A percentile compares a stretch with the other conserved stretches of the same genome.
These are phyloP conservation scores for Poecilia picta DNA, from an alignment of 2,797 vertebrate species.

Conservation along the genomic window DNA sequence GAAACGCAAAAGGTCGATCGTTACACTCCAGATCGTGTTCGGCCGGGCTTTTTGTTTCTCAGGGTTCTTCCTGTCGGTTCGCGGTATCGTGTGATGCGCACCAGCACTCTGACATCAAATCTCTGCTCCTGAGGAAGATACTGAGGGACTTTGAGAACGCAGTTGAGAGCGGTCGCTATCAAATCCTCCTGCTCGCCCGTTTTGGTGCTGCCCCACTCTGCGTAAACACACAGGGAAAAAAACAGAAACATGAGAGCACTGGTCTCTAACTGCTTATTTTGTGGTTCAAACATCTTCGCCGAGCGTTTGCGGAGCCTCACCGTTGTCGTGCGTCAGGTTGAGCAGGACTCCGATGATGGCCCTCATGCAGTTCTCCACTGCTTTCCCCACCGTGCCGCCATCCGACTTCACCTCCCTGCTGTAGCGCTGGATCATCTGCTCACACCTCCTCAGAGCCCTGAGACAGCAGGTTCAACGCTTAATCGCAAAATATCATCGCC, in stretches of 20 bases:
- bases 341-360: constrained; percentile 94
- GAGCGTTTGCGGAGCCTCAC: constrained; percentile 62
- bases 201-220: constrained; percentile 99
- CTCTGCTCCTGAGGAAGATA: constrained; percentile 95
- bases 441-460: constrained; percentile 91
- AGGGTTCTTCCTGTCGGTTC: neutral
- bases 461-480: neutral
- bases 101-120: constrained; percentile 97
- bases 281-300: neutral
- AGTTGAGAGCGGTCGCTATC: constrained; percentile 92
- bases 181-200: constrained; percentile 94
- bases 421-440: constrained; percentile 91
- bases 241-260: too few species aligned
- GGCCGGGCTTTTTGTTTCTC: neutral
- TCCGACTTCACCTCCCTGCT: constrained; percentile 85
- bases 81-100: constrained; percentile 48
- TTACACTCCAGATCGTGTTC: neutral
- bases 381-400: constrained; percentile 87
- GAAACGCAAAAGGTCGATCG: neutral
- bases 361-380: constrained; percentile 96
- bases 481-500: neutral
- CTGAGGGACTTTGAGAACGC: constrained; percentile 95
- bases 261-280: neutral
- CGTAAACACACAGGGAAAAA: neutral
- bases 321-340: constrained; percentile 97